Evolutionary conservation across 1,140 invertebrate genomes (phyloP).

Genomic region (Cotesia chilonis): DNA sequence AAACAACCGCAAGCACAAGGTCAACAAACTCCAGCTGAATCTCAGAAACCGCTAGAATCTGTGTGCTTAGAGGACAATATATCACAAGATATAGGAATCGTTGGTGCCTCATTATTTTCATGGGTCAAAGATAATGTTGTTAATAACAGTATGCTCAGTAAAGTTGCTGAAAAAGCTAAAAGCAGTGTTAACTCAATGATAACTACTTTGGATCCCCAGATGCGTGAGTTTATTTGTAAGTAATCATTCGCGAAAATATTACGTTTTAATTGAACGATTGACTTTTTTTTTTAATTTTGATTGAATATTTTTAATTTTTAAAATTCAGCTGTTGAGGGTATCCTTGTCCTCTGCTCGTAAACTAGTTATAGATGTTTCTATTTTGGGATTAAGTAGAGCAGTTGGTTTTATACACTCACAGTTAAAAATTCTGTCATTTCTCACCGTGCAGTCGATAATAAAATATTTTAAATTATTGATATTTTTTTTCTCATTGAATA

Average conservation of each 20-base stretch:
- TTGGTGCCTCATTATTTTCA: slow-evolving; percentile 60
- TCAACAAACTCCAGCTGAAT: slow-evolving; percentile 16
- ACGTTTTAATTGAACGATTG: neutral
- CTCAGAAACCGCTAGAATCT: slow-evolving; percentile 40
- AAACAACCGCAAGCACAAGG: slow-evolving; percentile 39
- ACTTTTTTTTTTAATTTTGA: slow-evolving; percentile 4
- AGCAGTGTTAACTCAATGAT: slow-evolving; percentile 86
- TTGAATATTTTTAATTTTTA: neutral
- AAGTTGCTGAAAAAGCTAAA: slow-evolving; percentile 83
- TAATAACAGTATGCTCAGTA: slow-evolving; percentile 65
- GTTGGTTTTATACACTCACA: neutral
- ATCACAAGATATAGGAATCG: slow-evolving; percentile 44
- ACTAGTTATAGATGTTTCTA: no score
- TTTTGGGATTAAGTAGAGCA: no score
- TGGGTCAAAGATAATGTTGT: slow-evolving; percentile 66
- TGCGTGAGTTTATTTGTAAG: slow-evolving; percentile 88
- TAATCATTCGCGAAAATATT: slow-evolving; percentile 41
- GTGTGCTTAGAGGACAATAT: slow-evolving; percentile 35
- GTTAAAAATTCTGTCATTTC: slow-evolving; percentile 12
- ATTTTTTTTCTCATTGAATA: slow-evolving; percentile 10
- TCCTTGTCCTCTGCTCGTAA: no score
- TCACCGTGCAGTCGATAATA: neutral
- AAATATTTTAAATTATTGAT: neutral
- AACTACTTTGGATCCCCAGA: slow-evolving; percentile 88
- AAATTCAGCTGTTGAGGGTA: neutral